Evolutionary conservation across 2,113 vertebrate genomes (phyloP), one percentile per base, ranked within the genome.

Genomic region (Lycaon pictus): DNA sequence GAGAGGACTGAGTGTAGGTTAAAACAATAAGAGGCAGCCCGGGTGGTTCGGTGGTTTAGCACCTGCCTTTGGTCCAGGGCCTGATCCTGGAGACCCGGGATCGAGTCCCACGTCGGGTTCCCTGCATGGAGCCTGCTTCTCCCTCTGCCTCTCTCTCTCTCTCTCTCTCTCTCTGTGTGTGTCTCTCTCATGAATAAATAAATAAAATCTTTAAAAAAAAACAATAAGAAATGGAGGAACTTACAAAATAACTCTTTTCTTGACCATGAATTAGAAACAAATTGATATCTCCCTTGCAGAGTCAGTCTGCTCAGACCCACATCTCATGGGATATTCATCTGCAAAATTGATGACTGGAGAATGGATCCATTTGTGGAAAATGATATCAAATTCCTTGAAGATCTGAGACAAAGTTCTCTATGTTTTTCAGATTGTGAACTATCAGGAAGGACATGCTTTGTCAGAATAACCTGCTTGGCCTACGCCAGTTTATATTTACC

Each of bases 331-430:
- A 22, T 76, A 37, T 72, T 92, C 20, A 83, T 22, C 37, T 92
- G 67, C 35, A 93, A 88, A 94, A 67, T 0, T 48, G 43, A 79
- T 43, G 48, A 51, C 35, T 82, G 17, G 16, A 56, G 93, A 83
- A 35, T 74, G 32, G 11, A 93, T 16, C 77, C 67, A 53, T 25
- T 82, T 86, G 93, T 35, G 51, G 51, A 72, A 93, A 13, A 90
- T 62, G 17, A 62, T 77, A 88, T 13, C 27, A 88, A 3, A 72
- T 88, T 91, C 16, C 37, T 90, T 90, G 10, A 88, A 96, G 25
- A 88, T 82, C 62, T 82, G 55, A 93, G 80, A 88, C 56, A 95
- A 55, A 76, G 43, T 93, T 94, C 76, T 88, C 76, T 88, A 19
- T 6, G 35, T 62, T 55, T 96, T 92, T 92, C 29, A 51, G 32